Percentiles rank a stretch among this genome's conserved stretches.
These are phyloP conservation scores for Blera fallax DNA, from an alignment of 2,888 invertebrate genomes.

Conservation along the genomic window DNA sequence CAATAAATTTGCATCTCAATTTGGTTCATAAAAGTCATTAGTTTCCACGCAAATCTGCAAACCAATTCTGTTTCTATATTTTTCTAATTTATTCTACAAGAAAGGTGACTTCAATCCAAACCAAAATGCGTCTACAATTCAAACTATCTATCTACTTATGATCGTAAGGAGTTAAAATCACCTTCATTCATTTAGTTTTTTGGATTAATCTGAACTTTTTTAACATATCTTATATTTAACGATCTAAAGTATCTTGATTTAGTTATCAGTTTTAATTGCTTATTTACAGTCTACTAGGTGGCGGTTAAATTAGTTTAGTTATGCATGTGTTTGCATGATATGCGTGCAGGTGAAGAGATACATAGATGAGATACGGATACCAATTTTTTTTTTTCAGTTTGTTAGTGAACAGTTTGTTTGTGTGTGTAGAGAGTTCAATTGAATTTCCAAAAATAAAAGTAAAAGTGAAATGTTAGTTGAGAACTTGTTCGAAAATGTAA, in stretches of 20 bases:
- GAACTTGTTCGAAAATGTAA: constrained; percentile 47
- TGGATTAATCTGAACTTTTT: constrained; percentile 30
- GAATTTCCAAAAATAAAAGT: constrained; percentile 52
- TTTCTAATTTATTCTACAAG: not conserved
- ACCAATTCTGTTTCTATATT: not conserved
- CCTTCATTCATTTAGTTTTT: constrained; percentile 1
- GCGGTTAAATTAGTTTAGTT: not conserved
- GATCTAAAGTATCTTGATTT: constrained; percentile 44
- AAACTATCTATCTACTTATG: constrained; percentile 36
- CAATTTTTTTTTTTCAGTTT: not conserved
- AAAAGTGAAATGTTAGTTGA: constrained; percentile 58
- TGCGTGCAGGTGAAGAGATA: constrained; percentile 32
- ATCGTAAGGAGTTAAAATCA: not conserved
- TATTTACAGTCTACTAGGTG: constrained; percentile 50
- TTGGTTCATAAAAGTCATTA: not conserved
- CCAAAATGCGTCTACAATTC: constrained; percentile 17
- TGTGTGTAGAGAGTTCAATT: constrained; percentile 41
- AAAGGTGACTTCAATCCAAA: not conserved
- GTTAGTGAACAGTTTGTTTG: constrained; percentile 28
- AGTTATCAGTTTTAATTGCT: constrained; percentile 40
- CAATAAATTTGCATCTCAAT: too few relatives aligned
- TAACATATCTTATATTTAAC: constrained; percentile 46
- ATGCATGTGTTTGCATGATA: not conserved
- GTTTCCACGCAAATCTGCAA: not conserved
- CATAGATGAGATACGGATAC: constrained; percentile 10